These are phyloP conservation scores for Sardinella longiceps DNA, from an alignment of 2,797 vertebrate genomes.

Conservation along the genomic window DNA sequence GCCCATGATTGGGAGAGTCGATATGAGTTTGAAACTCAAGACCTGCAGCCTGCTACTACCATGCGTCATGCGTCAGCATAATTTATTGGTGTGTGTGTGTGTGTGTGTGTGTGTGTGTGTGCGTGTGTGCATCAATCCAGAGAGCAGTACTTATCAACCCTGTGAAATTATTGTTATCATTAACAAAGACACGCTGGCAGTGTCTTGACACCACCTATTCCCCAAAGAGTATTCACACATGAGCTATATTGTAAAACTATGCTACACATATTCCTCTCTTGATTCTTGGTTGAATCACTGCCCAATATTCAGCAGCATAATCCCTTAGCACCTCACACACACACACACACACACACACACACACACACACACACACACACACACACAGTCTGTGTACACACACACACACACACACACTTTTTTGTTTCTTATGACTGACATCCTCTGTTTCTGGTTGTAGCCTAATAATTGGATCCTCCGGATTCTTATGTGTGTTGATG, in stretches of 20 bases:
- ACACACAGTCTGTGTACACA: too few relatives aligned
- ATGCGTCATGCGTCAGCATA: conserved; percentile 12
- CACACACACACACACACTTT: background rate
- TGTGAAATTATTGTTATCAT: background rate
- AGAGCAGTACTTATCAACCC: background rate
- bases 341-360: background rate
- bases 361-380: background rate
- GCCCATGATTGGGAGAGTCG: background rate
- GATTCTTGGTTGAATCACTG: background rate
- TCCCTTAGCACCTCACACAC: background rate
- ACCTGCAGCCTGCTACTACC: background rate
- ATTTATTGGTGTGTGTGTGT: background rate
- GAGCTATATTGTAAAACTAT: background rate
- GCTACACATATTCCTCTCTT: background rate
- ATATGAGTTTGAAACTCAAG: conserved; percentile 13
- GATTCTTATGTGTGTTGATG: background rate
- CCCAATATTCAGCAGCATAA: background rate
- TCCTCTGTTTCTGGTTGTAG: background rate
- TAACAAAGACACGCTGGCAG: background rate
- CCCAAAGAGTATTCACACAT: background rate
- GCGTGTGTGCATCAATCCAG: background rate
- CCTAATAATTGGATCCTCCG: background rate
- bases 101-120: background rate
- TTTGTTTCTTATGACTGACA: background rate
- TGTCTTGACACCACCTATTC: background rate